Evolutionary conservation across 2,113 vertebrate species (phyloP).

Genomic region (Donacobius atricapilla): DNA sequence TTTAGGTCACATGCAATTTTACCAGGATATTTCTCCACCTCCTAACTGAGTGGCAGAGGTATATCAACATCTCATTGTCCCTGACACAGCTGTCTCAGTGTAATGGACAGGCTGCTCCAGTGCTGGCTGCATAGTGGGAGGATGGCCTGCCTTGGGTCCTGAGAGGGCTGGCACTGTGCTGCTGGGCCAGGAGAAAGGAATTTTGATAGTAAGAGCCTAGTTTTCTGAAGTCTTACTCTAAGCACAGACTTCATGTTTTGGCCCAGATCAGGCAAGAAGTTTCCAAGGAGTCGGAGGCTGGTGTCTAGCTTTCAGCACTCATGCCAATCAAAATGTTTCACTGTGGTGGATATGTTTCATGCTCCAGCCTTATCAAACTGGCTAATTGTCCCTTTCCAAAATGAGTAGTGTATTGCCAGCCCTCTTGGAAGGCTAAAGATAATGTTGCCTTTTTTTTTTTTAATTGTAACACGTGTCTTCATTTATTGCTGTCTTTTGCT

Average conservation of each 20-base stretch:
- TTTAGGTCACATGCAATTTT: not conserved
- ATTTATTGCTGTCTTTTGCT: not conserved
- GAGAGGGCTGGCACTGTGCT: rapidly evolving
- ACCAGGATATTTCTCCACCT: not conserved
- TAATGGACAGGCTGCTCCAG: not conserved
- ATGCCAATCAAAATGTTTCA: rapidly evolving
- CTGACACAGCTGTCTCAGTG: not conserved
- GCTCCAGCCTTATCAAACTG: not conserved
- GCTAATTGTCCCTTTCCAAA: not conserved
- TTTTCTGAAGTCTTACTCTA: not conserved
- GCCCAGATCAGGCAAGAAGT: not conserved
- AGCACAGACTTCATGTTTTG: not conserved
- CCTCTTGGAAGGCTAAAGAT: not conserved
- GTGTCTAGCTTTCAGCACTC: not conserved
- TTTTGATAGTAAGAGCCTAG: not conserved
- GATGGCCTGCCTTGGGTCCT: not conserved
- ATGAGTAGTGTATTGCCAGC: not conserved
- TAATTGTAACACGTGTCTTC: not conserved
- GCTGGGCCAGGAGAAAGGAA: not conserved
- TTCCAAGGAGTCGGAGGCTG: not conserved
- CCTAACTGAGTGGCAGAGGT: not conserved
- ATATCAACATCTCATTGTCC: not conserved
- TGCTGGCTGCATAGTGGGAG: not conserved
- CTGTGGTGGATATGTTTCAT: not conserved
- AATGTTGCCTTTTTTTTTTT: not conserved